Base-by-base conservation (phyloP, 1,140 invertebrate species). In the Bicyclus anynana region DNA sequence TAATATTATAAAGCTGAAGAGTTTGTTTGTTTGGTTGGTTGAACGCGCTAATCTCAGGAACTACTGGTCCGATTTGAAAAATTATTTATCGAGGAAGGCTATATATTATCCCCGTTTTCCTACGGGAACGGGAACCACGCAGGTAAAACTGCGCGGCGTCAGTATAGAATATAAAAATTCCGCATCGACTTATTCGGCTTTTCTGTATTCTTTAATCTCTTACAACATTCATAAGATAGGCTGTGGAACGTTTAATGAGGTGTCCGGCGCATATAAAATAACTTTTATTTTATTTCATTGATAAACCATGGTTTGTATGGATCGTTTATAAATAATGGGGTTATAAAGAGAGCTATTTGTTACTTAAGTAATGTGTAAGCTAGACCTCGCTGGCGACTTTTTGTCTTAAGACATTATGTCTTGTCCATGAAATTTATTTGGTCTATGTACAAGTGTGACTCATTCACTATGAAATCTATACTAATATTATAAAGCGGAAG, bases 181-280 rank as follows among this genome's bases (percentile, higher is more conserved):
- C 33, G 17, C 42, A 57, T 40, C 17, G 16, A 38, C 38, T 42
- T 26, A 42, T 13, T 59, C 72, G 64, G 66, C 62, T 53, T 51
- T 67, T 71, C 71, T 76, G 58, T 71, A 63, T 64, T 65, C 65
- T 77, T 74, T 78, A 72, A 72, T 57, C 66, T 72, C 74, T 78
- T 78, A 74, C 77, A 69, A 55, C 54, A 67, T 23, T 69, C 53
- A 71, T 67, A 67, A 67, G 67, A 68, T 71, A 71, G 64, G 64
- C 74, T 69, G 68, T 67, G 71, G 57, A 62, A 67, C 64, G 60
- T 67, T 73, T 79, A 79, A 79, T 72, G 68, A 77, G 68, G 51
- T 53, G 51, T 53, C 51, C 37, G 27, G 27, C 66, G 69, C 62
- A 69, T 69, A 68, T 72, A 72, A 69, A 72, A 56, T 13, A 53